A percentile compares a stretch with the other conserved stretches of the same genome.
Conservation (phyloP, 1,140 invertebrate genomes). For the Drosophila bocki region DNA sequence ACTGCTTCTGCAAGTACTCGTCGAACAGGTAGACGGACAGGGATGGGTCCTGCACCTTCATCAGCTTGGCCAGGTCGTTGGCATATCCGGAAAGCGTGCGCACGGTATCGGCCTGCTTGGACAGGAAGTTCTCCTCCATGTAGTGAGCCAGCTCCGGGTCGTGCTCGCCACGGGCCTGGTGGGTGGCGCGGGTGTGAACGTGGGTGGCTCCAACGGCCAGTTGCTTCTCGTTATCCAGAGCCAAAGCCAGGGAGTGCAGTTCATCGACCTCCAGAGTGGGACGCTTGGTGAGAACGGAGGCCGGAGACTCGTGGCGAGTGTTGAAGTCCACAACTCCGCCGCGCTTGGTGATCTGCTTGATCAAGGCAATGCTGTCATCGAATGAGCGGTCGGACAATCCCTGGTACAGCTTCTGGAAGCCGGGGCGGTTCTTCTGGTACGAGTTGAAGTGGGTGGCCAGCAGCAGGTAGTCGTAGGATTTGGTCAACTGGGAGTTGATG, state of each 20-base stretch:
- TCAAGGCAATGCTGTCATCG: slow-evolving; percentile 90
- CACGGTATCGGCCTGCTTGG: slow-evolving; percentile 88
- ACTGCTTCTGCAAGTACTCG: slow-evolving; percentile 90
- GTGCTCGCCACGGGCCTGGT: slow-evolving; percentile 81
- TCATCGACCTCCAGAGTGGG: slow-evolving; percentile 86
- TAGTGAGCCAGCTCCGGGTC: slow-evolving; percentile 90
- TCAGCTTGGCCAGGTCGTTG: slow-evolving; percentile 89
- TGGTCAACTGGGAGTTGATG: slow-evolving; percentile 88
- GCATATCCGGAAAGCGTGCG: slow-evolving; percentile 90
- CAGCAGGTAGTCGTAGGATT: slow-evolving; percentile 90
- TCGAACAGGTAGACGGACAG: slow-evolving; percentile 91
- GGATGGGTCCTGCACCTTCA: slow-evolving; percentile 87
- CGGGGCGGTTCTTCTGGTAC: slow-evolving; percentile 90
- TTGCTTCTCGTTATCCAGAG: slow-evolving; percentile 90
- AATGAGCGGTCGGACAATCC: slow-evolving; percentile 91
- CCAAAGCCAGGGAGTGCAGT: slow-evolving; percentile 89
- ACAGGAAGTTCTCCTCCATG: slow-evolving; percentile 91
- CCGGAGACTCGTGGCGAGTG: slow-evolving; percentile 41
- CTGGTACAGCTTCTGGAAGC: slow-evolving; percentile 91
- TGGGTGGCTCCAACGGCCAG: slow-evolving; percentile 89
- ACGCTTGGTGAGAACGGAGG: slow-evolving; percentile 54
- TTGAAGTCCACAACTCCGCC: slow-evolving; percentile 86
- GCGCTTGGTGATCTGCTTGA: slow-evolving; percentile 91
- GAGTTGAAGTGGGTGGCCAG: slow-evolving; percentile 92
- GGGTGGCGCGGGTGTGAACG: slow-evolving; percentile 87